phyloP scores from a whole-genome alignment of 2,113 vertebrate genomes.

The Thunnus maccoyii region DNA sequence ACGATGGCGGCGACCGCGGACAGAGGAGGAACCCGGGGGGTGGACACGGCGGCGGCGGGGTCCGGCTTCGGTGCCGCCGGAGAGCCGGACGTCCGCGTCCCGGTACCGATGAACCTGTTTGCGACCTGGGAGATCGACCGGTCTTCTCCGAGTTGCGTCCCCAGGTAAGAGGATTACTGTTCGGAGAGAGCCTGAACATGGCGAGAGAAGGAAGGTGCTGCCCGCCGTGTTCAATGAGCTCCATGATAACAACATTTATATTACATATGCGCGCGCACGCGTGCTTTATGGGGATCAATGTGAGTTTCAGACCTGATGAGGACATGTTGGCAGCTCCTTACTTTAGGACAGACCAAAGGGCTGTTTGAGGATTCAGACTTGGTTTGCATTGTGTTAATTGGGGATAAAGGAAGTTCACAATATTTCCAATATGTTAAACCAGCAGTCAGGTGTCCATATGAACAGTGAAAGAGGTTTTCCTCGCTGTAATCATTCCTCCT shows the following conservation, averaged over 20 bases:
- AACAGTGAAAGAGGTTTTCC: too few species aligned
- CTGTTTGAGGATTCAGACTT: too few species aligned
- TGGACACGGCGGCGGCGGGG: constrained; percentile 32
- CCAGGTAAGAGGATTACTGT: constrained; percentile 68
- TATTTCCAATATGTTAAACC: too few species aligned
- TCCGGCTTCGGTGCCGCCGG: constrained; percentile 42
- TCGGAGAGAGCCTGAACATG: not conserved
- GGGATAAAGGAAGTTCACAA: too few species aligned
- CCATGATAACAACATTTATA: not conserved
- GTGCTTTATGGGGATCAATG: too few species aligned
- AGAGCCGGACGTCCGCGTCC: constrained; percentile 40
- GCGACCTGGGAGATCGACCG: constrained; percentile 84
- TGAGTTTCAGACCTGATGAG: too few species aligned
- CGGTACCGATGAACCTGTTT: constrained; percentile 85
- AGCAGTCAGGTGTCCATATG: too few species aligned
- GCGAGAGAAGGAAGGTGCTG: not conserved
- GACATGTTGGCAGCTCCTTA: too few species aligned
- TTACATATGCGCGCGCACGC: not conserved
- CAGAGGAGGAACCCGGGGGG: constrained; percentile 70
- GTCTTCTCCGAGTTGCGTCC: constrained; percentile 83
- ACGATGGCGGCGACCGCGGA: constrained; percentile 78
- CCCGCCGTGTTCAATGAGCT: not conserved
- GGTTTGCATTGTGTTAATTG: too few species aligned
- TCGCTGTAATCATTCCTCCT: too few species aligned
- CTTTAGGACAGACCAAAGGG: too few species aligned